Conservation (phyloP, 2,113 vertebrate genomes). For the Elachura formosa region DNA sequence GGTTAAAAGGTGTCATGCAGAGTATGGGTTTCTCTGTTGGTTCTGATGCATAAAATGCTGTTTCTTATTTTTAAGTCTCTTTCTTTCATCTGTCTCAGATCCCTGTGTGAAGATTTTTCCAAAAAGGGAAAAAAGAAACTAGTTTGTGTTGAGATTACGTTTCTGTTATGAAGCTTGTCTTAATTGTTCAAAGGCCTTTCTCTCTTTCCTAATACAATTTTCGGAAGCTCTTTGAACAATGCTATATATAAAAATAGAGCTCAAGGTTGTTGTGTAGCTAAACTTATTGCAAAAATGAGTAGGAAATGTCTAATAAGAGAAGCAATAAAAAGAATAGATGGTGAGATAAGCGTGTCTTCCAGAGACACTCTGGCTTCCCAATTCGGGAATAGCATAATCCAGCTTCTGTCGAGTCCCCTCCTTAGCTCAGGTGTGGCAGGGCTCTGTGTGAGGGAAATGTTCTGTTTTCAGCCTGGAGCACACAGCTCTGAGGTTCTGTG, state of each 20-base stretch:
- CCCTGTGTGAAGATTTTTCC: neutral
- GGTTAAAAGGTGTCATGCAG: neutral
- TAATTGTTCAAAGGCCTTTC: constrained; percentile 48
- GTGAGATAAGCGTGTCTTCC: constrained; percentile 38
- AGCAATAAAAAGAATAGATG: constrained; percentile 55
- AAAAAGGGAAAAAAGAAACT: neutral
- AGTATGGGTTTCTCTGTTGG: neutral
- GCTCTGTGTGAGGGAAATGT: neutral
- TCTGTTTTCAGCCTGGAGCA: neutral
- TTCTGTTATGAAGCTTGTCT: neutral
- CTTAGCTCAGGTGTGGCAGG: constrained; percentile 44
- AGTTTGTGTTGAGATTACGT: neutral
- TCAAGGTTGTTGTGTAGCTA: constrained; percentile 44
- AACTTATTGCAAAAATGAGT: constrained; percentile 22
- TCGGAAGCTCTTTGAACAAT: constrained; percentile 54
- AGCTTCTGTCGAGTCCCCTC: neutral
- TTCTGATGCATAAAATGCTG: neutral
- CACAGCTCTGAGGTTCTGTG: neutral
- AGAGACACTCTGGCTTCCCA: neutral
- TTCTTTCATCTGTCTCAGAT: neutral
- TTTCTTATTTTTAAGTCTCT: neutral
- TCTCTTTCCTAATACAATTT: constrained; percentile 33
- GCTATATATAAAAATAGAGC: constrained; percentile 37
- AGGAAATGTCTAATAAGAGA: constrained; percentile 66
- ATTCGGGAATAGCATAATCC: neutral